phyloP scores from a whole-genome alignment of 2,797 vertebrate genomes.

The Acanthornis magna region DNA sequence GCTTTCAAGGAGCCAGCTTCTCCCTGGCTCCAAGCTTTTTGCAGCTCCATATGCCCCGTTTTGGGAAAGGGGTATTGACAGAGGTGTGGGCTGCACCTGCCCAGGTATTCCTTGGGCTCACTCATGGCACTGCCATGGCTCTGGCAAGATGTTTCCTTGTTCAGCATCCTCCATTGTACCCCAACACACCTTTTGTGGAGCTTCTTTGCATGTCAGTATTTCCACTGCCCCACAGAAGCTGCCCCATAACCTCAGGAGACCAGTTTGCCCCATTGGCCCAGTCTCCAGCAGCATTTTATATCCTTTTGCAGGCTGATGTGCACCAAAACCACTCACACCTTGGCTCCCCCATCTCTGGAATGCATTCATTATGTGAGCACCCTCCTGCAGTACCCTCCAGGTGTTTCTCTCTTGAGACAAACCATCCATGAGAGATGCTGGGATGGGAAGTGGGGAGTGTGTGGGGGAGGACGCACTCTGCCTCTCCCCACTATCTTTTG shows the following conservation, averaged over 20 bases:
- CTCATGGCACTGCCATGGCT: accelerated
- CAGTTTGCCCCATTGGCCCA: neutral
- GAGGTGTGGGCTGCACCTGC: neutral
- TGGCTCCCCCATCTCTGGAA: neutral
- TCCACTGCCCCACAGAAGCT: neutral
- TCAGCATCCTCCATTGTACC: neutral
- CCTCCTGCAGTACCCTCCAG: neutral
- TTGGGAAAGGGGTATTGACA: neutral
- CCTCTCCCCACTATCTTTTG: too few relatives aligned
- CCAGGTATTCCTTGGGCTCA: accelerated
- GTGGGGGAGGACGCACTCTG: neutral
- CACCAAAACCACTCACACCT: neutral
- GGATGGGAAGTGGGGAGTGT: neutral
- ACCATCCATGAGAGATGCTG: neutral
- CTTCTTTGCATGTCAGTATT: neutral
- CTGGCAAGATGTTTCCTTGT: neutral
- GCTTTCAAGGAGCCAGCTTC: neutral
- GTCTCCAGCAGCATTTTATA: neutral
- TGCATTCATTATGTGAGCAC: neutral
- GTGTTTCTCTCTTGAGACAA: neutral
- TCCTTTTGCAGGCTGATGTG: neutral
- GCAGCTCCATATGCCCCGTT: neutral
- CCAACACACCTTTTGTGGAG: accelerated
- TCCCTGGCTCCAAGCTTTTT: neutral
- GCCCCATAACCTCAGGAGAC: neutral